phyloP scores from a whole-genome alignment of 2,888 invertebrate species.

The Synanthedon formicaeformis region DNA sequence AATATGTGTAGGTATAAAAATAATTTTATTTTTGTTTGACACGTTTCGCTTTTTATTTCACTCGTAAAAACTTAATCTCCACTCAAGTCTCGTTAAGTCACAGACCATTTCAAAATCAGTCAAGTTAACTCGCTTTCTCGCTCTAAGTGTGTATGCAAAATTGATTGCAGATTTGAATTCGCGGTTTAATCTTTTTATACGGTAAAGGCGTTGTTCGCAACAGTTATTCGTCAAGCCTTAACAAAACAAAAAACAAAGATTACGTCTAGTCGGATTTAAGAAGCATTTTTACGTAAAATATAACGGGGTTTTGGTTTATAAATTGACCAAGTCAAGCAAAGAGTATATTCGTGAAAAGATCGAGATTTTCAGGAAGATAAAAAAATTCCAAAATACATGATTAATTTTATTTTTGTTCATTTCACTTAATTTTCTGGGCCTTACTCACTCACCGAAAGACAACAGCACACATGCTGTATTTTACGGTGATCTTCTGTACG shows the following conservation, averaged over 20 bases:
- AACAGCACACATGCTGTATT: too few relatives aligned
- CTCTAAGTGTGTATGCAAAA: conserved; percentile 28
- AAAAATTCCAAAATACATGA: too few relatives aligned
- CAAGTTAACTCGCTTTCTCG: conserved; percentile 29
- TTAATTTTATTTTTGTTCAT: too few relatives aligned
- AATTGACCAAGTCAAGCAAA: too few relatives aligned
- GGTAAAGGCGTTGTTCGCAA: conserved; percentile 21
- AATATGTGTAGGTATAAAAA: neutral
- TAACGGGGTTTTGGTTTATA: too few relatives aligned
- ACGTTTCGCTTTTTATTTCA: neutral
- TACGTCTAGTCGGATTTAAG: too few relatives aligned
- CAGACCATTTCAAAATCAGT: conserved; percentile 53
- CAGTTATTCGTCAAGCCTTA: conserved; percentile 20
- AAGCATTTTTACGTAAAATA: too few relatives aligned
- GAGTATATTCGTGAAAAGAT: too few relatives aligned
- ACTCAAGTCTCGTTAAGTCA: conserved; percentile 44
- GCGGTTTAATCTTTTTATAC: conserved; percentile 32
- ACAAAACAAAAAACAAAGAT: conserved; percentile 7
- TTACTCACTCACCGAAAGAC: too few relatives aligned
- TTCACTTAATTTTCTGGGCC: too few relatives aligned
- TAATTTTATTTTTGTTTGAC: neutral
- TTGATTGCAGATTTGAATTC: conserved; percentile 38
- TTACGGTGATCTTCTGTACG: too few relatives aligned
- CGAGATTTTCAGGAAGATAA: too few relatives aligned
- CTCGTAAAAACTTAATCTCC: conserved; percentile 3